Evolutionary conservation across 2,888 invertebrate species (phyloP).

Genomic region (Pollenia labialis): DNA sequence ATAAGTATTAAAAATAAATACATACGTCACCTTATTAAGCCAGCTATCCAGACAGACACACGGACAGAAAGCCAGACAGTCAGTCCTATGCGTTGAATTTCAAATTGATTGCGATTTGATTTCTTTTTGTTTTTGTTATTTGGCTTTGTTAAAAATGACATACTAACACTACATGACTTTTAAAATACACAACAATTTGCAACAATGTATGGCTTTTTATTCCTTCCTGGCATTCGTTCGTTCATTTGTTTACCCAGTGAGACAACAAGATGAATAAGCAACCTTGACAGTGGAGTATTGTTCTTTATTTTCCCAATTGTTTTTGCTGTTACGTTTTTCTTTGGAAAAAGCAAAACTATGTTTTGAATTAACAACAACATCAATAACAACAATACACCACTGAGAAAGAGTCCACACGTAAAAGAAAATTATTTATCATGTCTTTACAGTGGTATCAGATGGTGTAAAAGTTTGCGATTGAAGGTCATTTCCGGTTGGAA

Average conservation of each 20-base stretch:
- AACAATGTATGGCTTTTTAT: conserved; percentile 47
- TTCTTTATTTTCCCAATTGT: conserved; percentile 26
- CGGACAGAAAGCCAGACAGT: not conserved
- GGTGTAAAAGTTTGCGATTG: conserved; percentile 25
- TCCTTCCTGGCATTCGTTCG: conserved; percentile 12
- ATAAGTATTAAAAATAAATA: conserved; percentile 10
- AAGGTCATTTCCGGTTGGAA: conserved; percentile 52
- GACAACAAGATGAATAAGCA: conserved; percentile 70
- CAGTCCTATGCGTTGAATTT: conserved; percentile 23
- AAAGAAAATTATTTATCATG: conserved; percentile 56
- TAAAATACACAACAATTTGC: conserved; percentile 51
- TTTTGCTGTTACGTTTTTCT: conserved; percentile 24
- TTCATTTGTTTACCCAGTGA: conserved; percentile 50
- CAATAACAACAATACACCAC: conserved; percentile 31
- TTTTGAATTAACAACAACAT: conserved; percentile 50
- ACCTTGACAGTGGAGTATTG: conserved; percentile 66
- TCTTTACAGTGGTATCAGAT: conserved; percentile 60
- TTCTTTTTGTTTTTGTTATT: conserved; percentile 15
- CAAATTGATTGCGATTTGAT: conserved; percentile 24
- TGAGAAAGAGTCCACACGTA: conserved; percentile 33
- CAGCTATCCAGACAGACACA: not conserved
- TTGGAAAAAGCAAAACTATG: conserved; percentile 44
- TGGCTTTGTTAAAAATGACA: conserved; percentile 40
- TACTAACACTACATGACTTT: conserved; percentile 63
- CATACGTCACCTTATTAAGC: conserved; percentile 15